Percentiles rank a stretch among this genome's conserved stretches.
Evolutionary conservation across 2,113 vertebrate genomes (phyloP).

Genomic region (Pollimyrus isidori): DNA sequence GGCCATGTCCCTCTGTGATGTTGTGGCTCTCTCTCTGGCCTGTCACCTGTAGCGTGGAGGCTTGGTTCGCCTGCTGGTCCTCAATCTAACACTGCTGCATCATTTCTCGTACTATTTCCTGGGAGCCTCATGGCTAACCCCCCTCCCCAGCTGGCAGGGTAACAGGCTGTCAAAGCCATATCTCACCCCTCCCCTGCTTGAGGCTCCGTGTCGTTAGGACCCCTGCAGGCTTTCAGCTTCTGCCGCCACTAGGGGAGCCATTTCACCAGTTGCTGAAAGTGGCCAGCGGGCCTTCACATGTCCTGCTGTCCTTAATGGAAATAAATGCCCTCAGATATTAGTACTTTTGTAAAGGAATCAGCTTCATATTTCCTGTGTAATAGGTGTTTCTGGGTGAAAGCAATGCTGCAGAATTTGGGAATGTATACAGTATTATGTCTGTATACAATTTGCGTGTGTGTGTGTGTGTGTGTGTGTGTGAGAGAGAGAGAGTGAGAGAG

Average conservation of each 20-base stretch:
- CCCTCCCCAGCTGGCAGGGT: background rate
- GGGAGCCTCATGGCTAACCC: background rate
- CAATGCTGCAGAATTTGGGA: background rate
- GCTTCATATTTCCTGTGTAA: background rate
- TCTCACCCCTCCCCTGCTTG: background rate
- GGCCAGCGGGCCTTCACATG: background rate
- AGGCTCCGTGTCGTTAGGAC: background rate
- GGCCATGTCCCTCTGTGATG: no score
- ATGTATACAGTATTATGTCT: background rate
- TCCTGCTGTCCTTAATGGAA: background rate
- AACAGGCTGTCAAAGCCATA: background rate
- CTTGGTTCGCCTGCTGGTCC: background rate
- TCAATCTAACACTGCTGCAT: background rate
- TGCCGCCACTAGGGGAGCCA: background rate
- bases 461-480: background rate
- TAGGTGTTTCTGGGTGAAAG: slow-evolving; percentile 4
- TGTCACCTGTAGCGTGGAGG: background rate
- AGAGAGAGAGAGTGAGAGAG: background rate
- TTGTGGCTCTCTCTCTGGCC: background rate
- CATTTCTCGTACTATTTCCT: background rate
- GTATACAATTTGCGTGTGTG: background rate
- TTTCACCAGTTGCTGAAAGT: background rate
- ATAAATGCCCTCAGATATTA: background rate
- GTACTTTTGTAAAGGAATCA: background rate
- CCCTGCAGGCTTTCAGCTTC: background rate